Percentiles rank a stretch among this genome's conserved stretches.
These are phyloP conservation scores for Orchesellides sinensis DNA, from an alignment of 2,888 invertebrate genomes.

Conservation along the genomic window DNA sequence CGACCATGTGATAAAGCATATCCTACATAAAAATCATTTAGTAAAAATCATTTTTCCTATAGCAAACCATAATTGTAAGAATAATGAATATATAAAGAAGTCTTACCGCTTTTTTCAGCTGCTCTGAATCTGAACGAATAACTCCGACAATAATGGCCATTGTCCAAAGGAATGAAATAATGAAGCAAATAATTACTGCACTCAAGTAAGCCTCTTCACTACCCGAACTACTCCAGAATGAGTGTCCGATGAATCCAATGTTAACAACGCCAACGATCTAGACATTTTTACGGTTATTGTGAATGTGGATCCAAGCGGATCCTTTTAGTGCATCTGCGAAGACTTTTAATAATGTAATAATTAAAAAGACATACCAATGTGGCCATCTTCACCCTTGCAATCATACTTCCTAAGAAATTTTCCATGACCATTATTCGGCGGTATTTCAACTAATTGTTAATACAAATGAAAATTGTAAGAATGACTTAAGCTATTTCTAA, in stretches of 20 bases:
- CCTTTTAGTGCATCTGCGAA: background rate
- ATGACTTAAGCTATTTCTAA: no score
- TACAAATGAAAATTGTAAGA: no score
- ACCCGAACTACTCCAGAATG: conserved; percentile 7
- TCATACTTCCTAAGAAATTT: conserved; percentile 16
- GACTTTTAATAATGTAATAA: conserved; percentile 1
- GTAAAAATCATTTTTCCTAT: background rate
- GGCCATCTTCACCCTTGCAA: conserved; percentile 33
- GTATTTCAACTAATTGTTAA: no score
- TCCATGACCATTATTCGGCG: no score
- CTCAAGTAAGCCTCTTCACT: conserved; percentile 53
- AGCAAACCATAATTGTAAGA: background rate
- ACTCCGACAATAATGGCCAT: conserved; percentile 48
- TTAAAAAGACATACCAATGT: conserved; percentile 29
- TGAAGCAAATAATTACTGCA: conserved; percentile 61
- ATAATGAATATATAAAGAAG: background rate
- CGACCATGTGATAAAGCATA: conserved; percentile 60
- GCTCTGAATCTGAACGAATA: conserved; percentile 13
- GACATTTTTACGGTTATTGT: no score
- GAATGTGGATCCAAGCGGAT: background rate
- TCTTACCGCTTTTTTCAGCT: conserved; percentile 36
- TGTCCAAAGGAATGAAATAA: conserved; percentile 60
- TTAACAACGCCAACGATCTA: conserved; percentile 59
- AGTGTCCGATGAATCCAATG: conserved; percentile 58
- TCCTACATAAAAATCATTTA: conserved; percentile 25